Conservation (phyloP, 1,140 invertebrate species). For the Tribolium madens region DNA sequence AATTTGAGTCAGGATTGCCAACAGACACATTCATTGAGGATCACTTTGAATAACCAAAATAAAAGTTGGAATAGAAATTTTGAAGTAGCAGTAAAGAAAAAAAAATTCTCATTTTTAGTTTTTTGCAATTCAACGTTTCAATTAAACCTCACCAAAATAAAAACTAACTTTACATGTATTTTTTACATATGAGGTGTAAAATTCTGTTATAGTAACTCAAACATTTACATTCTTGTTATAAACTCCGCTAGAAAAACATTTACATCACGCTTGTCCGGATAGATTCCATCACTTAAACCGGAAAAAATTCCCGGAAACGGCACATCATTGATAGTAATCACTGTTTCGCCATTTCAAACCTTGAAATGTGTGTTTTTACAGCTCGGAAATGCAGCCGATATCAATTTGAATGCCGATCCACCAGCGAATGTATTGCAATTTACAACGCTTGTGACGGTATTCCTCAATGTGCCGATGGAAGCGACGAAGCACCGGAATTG, state of each 20-base stretch:
- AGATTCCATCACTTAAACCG: not conserved
- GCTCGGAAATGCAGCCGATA: constrained; percentile 77
- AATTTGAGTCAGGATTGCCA: no score
- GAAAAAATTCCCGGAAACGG: not conserved
- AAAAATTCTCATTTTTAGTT: no score
- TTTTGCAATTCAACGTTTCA: no score
- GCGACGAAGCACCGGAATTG: constrained; percentile 87
- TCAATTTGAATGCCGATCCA: constrained; percentile 88
- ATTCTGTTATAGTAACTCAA: no score
- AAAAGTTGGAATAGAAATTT: no score
- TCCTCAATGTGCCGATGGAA: constrained; percentile 91
- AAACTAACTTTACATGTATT: no score
- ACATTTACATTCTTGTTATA: not conserved
- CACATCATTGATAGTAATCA: not conserved
- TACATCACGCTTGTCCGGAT: not conserved
- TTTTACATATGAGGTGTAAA: no score
- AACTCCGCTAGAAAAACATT: not conserved
- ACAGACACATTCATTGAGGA: no score
- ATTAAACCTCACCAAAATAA: no score
- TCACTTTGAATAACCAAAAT: no score
- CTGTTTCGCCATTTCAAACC: not conserved
- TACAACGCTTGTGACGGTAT: constrained; percentile 97
- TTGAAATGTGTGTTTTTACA: constrained; percentile 47
- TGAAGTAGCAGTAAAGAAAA: no score
- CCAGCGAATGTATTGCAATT: constrained; percentile 92